Base-by-base conservation (phyloP, 1,140 invertebrate species). In the Oryctes rhinoceros region DNA sequence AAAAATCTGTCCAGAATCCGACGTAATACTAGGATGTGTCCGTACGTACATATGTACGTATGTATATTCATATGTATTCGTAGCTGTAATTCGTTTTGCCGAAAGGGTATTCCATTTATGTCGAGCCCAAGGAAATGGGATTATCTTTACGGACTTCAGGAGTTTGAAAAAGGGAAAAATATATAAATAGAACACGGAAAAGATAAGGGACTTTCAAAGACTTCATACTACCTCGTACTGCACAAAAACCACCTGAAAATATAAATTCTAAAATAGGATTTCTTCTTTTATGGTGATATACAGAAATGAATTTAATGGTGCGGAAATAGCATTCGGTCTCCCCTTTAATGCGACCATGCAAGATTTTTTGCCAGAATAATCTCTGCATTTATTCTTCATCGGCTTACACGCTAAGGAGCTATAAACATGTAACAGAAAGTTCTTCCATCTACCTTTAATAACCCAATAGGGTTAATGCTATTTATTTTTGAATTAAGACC, bases 111-210 rank as follows among this genome's bases (percentile, higher is more conserved):
- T 71, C 24, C 11, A 24, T 71, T 67, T 71, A 71, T 13, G 65
- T 71, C 4, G 65, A 24, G 35, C 24, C 65, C 65, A 37, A 71
- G 65, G 35, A 71, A 71, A 71, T 35, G 65, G 24, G 65, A 71
- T 71, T 71, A 71, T 62, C 65, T 71, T 30, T 37, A 18, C 65
- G 65, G 35, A 71, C 35, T 71, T 71, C 24, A 13, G 24, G 9
- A 37, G 65, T 71, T 71, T 71, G 20, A 71, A 71, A 15, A 37
- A 71, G 35, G 35, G 24, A 35, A 13, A 24, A 24, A 37, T 30
- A 37, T 15, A 71, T 30, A 35, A 71, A 71, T 71, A 71, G 35
- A 15, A 71, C 24, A 71, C 65, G 11, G 65, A 37, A 71, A 71
- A 30, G 6, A 10, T 71, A 35, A 15, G 24, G 0, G 13, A 35